Evolutionary conservation across 2,888 invertebrate species (phyloP).

Genomic region (Eugnorisma glareosa): DNA sequence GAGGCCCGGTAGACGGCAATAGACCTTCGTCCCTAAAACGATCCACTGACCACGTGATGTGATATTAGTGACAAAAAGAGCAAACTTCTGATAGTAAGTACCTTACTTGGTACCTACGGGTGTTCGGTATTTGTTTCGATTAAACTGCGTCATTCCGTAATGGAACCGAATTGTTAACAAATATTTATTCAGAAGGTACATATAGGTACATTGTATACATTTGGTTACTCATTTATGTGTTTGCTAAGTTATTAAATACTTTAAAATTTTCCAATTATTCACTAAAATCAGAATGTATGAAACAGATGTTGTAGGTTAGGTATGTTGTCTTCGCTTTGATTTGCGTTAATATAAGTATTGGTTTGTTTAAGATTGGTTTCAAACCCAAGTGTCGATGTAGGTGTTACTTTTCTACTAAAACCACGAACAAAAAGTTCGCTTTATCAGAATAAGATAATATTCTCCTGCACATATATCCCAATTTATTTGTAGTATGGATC

Average conservation of each 20-base stretch:
- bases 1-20: too few species aligned
- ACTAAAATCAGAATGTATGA: neutral
- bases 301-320: neutral
- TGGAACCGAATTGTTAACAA: constrained; percentile 22
- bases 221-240: neutral
- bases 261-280: constrained; percentile 31
- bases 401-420: too few species aligned
- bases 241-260: constrained; percentile 19
- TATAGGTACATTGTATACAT: too few species aligned
- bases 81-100: too few species aligned
- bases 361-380: neutral
- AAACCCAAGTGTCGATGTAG: neutral
- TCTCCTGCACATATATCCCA: too few species aligned
- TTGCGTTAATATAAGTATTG: constrained; percentile 5
- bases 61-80: too few species aligned
- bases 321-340: constrained; percentile 1
- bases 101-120: too few species aligned
- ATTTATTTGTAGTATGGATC: too few species aligned
- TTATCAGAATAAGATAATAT: too few species aligned
- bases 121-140: neutral
- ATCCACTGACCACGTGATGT: too few species aligned
- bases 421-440: too few species aligned
- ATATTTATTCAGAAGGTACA: constrained; percentile 30
- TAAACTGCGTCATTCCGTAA: constrained; percentile 32
- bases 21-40: too few species aligned